Conservation (phyloP, 2,113 vertebrate genomes). For the Dinomys branickii region DNA sequence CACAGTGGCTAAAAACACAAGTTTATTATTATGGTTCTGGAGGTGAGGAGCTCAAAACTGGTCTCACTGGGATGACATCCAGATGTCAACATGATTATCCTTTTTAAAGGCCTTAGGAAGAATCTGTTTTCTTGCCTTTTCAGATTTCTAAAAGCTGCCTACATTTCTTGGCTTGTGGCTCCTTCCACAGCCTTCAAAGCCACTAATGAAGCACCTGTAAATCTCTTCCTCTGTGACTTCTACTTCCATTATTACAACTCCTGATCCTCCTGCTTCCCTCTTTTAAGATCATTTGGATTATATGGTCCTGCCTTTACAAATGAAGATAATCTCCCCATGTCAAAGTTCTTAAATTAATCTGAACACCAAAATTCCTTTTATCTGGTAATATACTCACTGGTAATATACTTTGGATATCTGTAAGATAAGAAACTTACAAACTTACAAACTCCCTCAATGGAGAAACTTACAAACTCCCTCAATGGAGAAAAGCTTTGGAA, state of each 20-base stretch:
- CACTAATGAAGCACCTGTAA: neutral
- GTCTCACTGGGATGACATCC: neutral
- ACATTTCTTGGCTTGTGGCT: fast-evolving
- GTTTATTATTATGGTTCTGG: neutral
- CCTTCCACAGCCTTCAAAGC: neutral
- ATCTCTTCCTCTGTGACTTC: neutral
- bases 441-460: neutral
- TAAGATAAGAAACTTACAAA: neutral
- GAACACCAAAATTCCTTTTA: neutral
- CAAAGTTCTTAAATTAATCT: neutral
- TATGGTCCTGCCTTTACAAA: neutral
- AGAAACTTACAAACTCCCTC: neutral
- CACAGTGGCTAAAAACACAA: neutral
- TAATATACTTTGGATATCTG: neutral
- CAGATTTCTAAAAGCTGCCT: neutral
- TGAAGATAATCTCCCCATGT: neutral
- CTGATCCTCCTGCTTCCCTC: neutral
- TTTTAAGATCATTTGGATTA: neutral
- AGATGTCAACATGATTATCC: neutral
- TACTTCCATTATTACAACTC: neutral
- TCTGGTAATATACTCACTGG: neutral
- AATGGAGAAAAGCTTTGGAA: neutral
- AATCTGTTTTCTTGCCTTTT: neutral
- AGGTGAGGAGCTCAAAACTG: neutral
- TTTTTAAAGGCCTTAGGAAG: neutral